These are phyloP conservation scores for Aegotheles bennettii DNA, from an alignment of 2,113 vertebrate genomes.

Conservation along the genomic window DNA sequence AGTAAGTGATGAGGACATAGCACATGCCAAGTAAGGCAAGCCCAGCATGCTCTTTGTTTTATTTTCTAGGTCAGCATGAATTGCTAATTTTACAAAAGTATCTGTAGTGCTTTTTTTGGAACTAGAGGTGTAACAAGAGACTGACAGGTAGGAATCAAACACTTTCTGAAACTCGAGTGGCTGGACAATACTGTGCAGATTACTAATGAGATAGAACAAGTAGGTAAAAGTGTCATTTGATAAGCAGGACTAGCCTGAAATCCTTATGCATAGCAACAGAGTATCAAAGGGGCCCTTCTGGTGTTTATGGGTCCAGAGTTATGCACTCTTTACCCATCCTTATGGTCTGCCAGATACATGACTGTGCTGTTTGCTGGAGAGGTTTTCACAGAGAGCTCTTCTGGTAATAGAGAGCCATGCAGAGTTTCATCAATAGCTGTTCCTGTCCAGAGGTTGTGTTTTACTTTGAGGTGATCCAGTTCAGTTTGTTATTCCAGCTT, in stretches of 20 bases:
- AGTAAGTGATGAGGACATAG: not conserved
- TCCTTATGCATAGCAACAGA: not conserved
- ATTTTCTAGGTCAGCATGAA: not conserved
- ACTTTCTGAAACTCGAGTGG: not conserved
- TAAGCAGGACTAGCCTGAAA: not conserved
- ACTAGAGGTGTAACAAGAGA: not conserved
- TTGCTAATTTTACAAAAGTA: not conserved
- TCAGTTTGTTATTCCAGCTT: not conserved
- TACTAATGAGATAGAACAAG: not conserved
- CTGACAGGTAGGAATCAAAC: not conserved
- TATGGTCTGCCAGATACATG: rapidly evolving
- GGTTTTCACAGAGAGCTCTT: not conserved
- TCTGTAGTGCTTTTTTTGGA: not conserved
- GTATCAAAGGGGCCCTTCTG: not conserved
- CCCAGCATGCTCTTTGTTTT: not conserved
- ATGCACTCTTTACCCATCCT: not conserved
- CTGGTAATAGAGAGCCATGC: not conserved
- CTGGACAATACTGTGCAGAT: not conserved
- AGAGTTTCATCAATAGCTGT: not conserved
- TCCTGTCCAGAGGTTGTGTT: not conserved
- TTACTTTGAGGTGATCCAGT: not conserved
- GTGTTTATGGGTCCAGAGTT: not conserved
- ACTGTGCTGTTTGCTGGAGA: not conserved
- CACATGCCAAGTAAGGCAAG: not conserved
- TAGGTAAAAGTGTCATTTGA: not conserved